phyloP scores from a whole-genome alignment of 23 tunicate species.

The Clavelina lepadiformis region DNA sequence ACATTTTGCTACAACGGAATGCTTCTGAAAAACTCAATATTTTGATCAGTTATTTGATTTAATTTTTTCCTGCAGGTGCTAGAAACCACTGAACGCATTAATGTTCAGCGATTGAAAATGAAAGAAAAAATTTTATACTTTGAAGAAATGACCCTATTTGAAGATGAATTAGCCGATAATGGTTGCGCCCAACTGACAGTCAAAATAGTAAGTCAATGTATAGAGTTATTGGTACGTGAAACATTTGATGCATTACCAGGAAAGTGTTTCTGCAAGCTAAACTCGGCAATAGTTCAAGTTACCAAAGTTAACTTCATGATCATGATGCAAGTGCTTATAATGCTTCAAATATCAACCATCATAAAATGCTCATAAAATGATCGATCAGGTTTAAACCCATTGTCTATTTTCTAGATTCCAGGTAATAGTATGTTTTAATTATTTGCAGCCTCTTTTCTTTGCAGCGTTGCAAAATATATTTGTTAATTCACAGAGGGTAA shows the following conservation, averaged over 20 bases:
- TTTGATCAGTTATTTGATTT: neutral
- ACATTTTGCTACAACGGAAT: no score
- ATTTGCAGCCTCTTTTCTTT: neutral
- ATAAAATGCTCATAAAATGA: no score
- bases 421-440: no score
- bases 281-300: no score
- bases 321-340: no score
- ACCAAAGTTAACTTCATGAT: no score
- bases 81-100: conserved; percentile 68
- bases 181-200: conserved; percentile 83
- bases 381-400: no score
- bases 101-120: conserved; percentile 64
- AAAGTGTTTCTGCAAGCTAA: no score
- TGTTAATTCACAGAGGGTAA: conserved; percentile 41
- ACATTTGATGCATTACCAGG: no score
- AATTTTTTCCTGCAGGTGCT: conserved; percentile 10
- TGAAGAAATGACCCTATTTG: conserved; percentile 89
- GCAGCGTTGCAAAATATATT: neutral
- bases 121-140: conserved; percentile 84
- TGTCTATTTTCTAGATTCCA: no score
- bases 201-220: conserved; percentile 56
- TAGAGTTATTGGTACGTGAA: no score
- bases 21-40: neutral
- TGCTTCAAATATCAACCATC: no score
- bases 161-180: conserved; percentile 98